Conservation (phyloP, 2,113 vertebrate species). For the Chloroceryle aenea region DNA sequence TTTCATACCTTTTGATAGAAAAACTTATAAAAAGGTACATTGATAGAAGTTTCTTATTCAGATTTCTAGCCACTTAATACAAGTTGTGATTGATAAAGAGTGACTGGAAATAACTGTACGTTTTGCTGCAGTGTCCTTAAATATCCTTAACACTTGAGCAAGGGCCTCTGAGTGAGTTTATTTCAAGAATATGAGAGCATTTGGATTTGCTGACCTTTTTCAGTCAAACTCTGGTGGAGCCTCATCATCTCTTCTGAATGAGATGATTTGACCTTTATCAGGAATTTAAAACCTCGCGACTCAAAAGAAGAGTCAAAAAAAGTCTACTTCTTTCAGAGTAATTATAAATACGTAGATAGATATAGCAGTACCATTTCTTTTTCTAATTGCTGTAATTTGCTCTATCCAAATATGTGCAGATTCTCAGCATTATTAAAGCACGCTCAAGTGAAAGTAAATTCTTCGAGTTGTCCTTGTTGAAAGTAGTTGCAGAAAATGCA, state of each 20-base stretch:
- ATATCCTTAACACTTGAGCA: neutral
- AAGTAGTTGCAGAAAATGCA: neutral
- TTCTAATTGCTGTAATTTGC: neutral
- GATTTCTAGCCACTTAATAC: neutral
- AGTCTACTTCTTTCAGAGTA: neutral
- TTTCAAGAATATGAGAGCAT: neutral
- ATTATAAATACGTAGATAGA: neutral
- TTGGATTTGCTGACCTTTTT: slow-evolving; percentile 51
- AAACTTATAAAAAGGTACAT: neutral
- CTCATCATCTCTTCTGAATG: slow-evolving; percentile 5
- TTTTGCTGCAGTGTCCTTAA: slow-evolving; percentile 25
- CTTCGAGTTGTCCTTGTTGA: neutral
- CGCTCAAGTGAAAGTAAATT: neutral
- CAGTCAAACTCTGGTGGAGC: neutral
- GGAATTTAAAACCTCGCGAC: slow-evolving; percentile 16
- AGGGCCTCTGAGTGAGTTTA: neutral
- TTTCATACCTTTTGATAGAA: neutral
- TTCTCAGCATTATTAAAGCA: neutral
- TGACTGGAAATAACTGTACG: neutral
- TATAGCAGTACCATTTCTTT: neutral
- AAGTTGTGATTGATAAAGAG: neutral
- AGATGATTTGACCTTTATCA: slow-evolving; percentile 38
- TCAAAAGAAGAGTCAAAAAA: neutral
- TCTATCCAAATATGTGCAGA: neutral
- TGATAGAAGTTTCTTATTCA: neutral